These are phyloP conservation scores for Pediacus dermestoides DNA, from an alignment of 2,888 invertebrate genomes.

Conservation along the genomic window DNA sequence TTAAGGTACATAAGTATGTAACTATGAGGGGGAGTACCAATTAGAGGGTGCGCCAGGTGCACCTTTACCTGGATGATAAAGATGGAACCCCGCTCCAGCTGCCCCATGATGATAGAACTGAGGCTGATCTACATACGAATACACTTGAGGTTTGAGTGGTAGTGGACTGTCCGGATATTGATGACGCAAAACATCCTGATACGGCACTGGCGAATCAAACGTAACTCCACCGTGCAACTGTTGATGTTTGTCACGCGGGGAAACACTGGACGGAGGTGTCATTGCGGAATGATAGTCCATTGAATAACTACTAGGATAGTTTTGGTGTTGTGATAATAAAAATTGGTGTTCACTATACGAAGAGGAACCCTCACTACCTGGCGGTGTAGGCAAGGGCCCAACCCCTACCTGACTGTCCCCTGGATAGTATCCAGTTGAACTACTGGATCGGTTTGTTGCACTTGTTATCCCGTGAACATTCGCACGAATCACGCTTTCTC, in stretches of 20 bases:
- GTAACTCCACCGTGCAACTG: constrained; percentile 57
- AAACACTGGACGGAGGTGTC: constrained; percentile 96
- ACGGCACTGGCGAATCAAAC: constrained; percentile 49
- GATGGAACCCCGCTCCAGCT: constrained; percentile 67
- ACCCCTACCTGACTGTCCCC: constrained; percentile 63
- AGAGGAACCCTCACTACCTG: constrained; percentile 80
- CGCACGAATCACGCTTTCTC: constrained; percentile 92
- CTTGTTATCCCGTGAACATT: constrained; percentile 65
- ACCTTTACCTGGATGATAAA: constrained; percentile 77
- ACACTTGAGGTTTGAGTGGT: constrained; percentile 87
- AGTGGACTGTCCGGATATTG: constrained; percentile 66
- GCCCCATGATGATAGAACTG: constrained; percentile 77
- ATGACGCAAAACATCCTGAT: constrained; percentile 55
- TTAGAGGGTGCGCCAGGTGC: constrained; percentile 46
- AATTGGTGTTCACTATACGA: constrained; percentile 67
- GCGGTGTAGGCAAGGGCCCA: constrained; percentile 83
- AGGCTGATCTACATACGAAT: constrained; percentile 74
- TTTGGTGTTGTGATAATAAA: constrained; percentile 55
- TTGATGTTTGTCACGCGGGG: constrained; percentile 82
- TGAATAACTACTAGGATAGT: constrained; percentile 60
- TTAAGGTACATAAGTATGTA: constrained; percentile 19
- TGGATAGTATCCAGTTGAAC: constrained; percentile 48
- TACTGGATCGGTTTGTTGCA: constrained; percentile 43
- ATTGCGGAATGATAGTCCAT: constrained; percentile 90
- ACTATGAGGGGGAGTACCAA: constrained; percentile 52